Evolutionary conservation across 2,797 vertebrate genomes (phyloP).

Genomic region (Clarias fuscus): DNA sequence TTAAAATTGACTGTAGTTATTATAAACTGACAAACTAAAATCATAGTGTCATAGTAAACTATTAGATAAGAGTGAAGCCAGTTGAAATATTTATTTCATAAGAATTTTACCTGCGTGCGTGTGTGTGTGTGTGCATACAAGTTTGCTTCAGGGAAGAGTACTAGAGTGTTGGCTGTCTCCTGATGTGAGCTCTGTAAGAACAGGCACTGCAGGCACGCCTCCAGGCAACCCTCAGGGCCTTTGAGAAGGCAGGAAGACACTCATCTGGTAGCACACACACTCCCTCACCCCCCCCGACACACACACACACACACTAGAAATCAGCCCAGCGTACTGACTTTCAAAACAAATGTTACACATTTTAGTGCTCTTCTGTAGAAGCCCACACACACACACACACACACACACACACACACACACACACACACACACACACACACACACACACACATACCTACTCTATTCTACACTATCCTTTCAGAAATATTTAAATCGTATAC

Average conservation of each 20-base stretch:
- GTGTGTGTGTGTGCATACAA: conserved; percentile 29
- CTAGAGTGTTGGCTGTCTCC: conserved; percentile 59
- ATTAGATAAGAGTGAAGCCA: neutral
- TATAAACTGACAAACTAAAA: neutral
- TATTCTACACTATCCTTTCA: conserved; percentile 16
- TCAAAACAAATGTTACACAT: conserved; percentile 13
- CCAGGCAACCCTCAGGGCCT: conserved; percentile 74
- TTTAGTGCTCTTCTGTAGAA: neutral
- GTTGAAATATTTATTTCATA: neutral
- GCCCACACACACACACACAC: conserved; percentile 6
- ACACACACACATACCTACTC: conserved; percentile 9
- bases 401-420: conserved; percentile 5
- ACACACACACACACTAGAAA: conserved; percentile 40
- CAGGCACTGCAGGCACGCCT: conserved; percentile 74
- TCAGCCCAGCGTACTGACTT: conserved; percentile 15
- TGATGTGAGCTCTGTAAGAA: conserved; percentile 75
- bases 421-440: conserved; percentile 38
- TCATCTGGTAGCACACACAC: conserved; percentile 48
- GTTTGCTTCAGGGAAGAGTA: conserved; percentile 68
- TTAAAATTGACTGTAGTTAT: neutral
- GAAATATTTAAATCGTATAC: conserved; percentile 50
- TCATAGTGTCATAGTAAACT: neutral
- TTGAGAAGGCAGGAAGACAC: conserved; percentile 61
- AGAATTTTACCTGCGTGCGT: neutral
- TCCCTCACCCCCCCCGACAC: conserved; percentile 42